Evolutionary conservation across 2,113 vertebrate genomes (phyloP).

Genomic region (Anarhynchus alexandrinus): DNA sequence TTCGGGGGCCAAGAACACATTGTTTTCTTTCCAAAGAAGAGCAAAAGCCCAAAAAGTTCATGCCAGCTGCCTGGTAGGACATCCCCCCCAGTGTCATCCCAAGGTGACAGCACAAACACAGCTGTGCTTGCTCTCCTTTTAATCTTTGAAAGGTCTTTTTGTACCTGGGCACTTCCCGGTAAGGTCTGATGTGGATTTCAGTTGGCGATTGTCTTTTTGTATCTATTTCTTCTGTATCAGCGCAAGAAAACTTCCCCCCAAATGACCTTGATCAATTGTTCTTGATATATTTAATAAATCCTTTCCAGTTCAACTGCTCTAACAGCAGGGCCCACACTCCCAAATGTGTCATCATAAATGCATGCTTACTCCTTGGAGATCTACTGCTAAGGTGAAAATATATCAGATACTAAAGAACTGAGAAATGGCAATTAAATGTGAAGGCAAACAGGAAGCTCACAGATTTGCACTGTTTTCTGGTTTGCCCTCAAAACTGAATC

Average conservation of each 20-base stretch:
- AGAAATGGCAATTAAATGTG: not conserved
- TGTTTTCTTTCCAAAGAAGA: not conserved
- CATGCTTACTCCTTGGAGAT: not conserved
- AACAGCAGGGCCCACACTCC: not conserved
- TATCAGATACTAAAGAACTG: not conserved
- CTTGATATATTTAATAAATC: not conserved
- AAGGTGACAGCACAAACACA: not conserved
- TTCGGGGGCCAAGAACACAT: not conserved
- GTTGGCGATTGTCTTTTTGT: not conserved
- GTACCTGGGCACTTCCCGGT: not conserved
- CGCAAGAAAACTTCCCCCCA: not conserved
- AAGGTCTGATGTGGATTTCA: not conserved
- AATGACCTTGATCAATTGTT: not conserved
- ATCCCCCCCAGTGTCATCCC: not conserved
- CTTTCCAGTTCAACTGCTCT: not conserved
- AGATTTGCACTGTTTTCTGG: not conserved
- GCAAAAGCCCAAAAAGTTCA: not conserved
- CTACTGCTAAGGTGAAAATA: not conserved
- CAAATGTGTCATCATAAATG: not conserved
- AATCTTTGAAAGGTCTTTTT: not conserved
- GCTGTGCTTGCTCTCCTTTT: not conserved
- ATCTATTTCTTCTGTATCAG: not conserved
- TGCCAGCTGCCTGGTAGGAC: not conserved
- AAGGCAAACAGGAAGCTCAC: not conserved
- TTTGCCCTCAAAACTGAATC: not conserved